Conservation (phyloP, 2,797 vertebrate species). For the Cyclopterus lumpus region DNA sequence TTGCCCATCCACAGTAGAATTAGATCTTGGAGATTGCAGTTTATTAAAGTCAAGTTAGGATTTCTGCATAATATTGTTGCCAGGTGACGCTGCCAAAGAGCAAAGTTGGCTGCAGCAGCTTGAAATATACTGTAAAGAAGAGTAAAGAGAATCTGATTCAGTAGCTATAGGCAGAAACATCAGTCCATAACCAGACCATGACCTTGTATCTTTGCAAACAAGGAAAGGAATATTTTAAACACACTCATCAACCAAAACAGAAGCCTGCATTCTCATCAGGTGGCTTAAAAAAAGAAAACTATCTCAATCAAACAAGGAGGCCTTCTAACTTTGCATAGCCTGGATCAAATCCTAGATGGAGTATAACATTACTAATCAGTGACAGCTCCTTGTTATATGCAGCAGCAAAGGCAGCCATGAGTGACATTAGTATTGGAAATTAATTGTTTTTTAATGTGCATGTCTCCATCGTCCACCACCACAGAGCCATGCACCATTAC, state of each 20-base stretch:
- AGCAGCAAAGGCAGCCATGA: conserved; percentile 74
- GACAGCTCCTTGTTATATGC: conserved; percentile 81
- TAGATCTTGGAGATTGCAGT: conserved; percentile 7
- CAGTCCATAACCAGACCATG: conserved; percentile 17
- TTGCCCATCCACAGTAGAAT: conserved; percentile 7
- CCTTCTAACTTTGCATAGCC: conserved; percentile 38
- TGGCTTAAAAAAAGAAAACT: conserved; percentile 7
- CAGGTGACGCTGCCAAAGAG: conserved; percentile 28
- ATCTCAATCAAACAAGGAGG: conserved; percentile 27
- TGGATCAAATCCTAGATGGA: conserved; percentile 72
- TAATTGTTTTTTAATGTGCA: conserved; percentile 87
- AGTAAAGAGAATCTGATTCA: conserved; percentile 39
- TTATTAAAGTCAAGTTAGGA: conserved; percentile 17
- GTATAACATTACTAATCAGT: conserved; percentile 82
- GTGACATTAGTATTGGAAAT: conserved; percentile 84
- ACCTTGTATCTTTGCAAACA: conserved; percentile 30
- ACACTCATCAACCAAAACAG: conserved; percentile 17
- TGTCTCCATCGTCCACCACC: conserved; percentile 73
- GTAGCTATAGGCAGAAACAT: conserved; percentile 39
- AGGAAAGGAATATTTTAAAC: conserved; percentile 11
- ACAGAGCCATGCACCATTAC: conserved; percentile 83
- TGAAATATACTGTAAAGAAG: conserved; percentile 42
- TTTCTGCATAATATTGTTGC: conserved; percentile 21
- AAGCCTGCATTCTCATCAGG: not conserved
- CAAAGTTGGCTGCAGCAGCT: conserved; percentile 25